Percentiles rank a stretch among this genome's conserved stretches.
Conservation (phyloP, 2,797 vertebrate genomes). For the Sparidentex hasta region DNA sequence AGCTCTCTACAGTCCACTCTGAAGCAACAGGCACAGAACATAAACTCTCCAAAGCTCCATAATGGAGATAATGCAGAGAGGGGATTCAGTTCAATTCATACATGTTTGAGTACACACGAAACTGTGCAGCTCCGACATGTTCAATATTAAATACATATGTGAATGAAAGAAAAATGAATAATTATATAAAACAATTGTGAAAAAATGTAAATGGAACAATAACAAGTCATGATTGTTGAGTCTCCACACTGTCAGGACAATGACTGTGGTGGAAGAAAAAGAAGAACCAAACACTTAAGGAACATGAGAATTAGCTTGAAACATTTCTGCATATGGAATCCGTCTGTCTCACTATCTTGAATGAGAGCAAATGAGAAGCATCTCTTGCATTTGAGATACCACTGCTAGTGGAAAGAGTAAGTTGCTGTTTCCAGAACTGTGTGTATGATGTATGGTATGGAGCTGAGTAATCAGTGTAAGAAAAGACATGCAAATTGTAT, state of each 20-base stretch:
- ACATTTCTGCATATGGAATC: no score
- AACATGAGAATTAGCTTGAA: no score
- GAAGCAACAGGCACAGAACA: neutral
- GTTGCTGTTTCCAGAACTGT: neutral
- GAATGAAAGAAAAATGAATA: no score
- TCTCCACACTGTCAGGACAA: no score
- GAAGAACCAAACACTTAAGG: no score
- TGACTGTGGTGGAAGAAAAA: no score
- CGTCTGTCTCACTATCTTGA: neutral
- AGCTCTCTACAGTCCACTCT: slow-evolving; percentile 12
- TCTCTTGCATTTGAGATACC: neutral
- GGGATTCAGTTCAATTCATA: neutral
- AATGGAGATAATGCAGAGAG: slow-evolving; percentile 8
- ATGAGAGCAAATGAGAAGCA: neutral
- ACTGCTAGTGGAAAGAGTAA: neutral
- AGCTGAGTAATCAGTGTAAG: neutral
- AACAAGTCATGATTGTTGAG: no score
- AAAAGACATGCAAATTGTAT: neutral
- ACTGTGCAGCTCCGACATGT: no score
- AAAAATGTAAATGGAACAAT: neutral
- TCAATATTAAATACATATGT: no score
- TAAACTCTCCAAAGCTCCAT: slow-evolving; percentile 17
- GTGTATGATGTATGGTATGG: neutral
- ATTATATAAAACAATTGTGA: no score
- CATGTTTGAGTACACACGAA: no score